Evolutionary conservation across 2,113 vertebrate species (phyloP), one percentile per base, ranked within the genome.

Genomic region (Hystrix brachyura): DNA sequence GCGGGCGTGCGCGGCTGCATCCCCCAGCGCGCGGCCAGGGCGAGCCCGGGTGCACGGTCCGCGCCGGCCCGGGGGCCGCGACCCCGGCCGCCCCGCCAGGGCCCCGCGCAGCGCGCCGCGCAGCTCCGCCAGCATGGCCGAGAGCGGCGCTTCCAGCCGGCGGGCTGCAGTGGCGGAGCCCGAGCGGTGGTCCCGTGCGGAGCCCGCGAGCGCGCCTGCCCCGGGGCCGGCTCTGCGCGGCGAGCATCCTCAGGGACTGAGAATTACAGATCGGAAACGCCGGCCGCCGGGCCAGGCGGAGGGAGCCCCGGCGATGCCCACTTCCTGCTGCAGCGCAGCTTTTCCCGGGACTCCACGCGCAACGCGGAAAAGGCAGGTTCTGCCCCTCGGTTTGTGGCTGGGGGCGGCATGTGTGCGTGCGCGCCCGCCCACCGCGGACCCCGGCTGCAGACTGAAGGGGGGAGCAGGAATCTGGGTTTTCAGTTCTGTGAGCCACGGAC

Each of bases 51-150:
- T 23, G 43, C 60, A 29, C 7, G 0, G 32, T 11, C 84, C 5
- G 87, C 76, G 27, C 11, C 5, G n/a, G 51, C 13, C 64, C 2
- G 11, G 25, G 59, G 17, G 60, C 86, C 51, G 15, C 57, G 29
- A 29, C 62, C 91, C 7, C 4, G 32, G n/a, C 46, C 65, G 25
- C 46, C 5, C 13, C 6, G 51, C 87, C 59, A 64, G 87, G 19
- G 34, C 51, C 25, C 6, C 43, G 55, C 53, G 29, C 94, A 91
- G 27, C 69, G 72, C 81, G 4, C 29, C 10, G 1, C 74, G 60
- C 48, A 94, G 55, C 65, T 19, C 32, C 55, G 34, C 46, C 87
- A 94, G 78, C 96, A 95, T 93, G 60, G 64, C 69, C 18, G 43
- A 9, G 32, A 80, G 34, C n/a, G 72, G 74, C 53, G 55, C 81